A percentile compares a stretch with the other conserved stretches of the same genome.
These are phyloP conservation scores for Ethmia dodecea DNA, from an alignment of 2,888 invertebrate genomes.

Conservation along the genomic window DNA sequence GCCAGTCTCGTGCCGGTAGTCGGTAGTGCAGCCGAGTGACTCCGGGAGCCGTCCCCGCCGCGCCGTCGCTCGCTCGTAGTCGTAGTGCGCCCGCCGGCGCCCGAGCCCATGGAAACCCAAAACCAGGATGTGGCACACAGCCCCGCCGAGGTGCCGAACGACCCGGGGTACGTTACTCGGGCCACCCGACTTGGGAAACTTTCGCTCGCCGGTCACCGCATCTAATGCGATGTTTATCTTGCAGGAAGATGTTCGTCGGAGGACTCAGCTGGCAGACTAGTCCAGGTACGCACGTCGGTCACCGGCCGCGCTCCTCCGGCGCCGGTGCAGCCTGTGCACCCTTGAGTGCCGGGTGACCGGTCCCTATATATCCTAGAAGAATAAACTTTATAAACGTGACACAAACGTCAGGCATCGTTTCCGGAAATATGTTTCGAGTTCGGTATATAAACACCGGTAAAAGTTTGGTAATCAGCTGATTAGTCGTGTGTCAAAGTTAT, in stretches of 20 bases:
- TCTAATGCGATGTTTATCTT: slow-evolving; percentile 80
- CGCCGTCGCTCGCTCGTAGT: slow-evolving; percentile 77
- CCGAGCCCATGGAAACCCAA: slow-evolving; percentile 83
- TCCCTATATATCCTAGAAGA: slow-evolving; percentile 31
- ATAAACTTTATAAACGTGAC: slow-evolving; percentile 29
- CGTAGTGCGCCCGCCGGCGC: slow-evolving; percentile 74
- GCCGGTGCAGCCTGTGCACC: slow-evolving; percentile 56
- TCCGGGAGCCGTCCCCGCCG: slow-evolving; percentile 80
- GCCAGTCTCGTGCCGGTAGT: slow-evolving; percentile 85
- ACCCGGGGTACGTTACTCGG: slow-evolving; percentile 87
- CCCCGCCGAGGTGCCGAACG: slow-evolving; percentile 95
- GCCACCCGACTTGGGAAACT: slow-evolving; percentile 22
- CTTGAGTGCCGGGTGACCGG: slow-evolving; percentile 43
- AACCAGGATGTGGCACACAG: slow-evolving; percentile 89
- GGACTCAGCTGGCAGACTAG: slow-evolving; percentile 99
- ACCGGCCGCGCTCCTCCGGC: slow-evolving; percentile 44
- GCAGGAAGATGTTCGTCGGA: slow-evolving; percentile 99
- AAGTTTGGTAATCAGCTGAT: slow-evolving; percentile 76
- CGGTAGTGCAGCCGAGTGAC: slow-evolving; percentile 82
- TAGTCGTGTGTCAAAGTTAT: slow-evolving; percentile 44
- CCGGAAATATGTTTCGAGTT: slow-evolving; percentile 48
- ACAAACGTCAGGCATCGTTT: slow-evolving; percentile 41
- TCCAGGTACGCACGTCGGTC: slow-evolving; percentile 88
- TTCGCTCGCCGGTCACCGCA: slow-evolving; percentile 30
- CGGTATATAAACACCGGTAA: slow-evolving; percentile 63